Percentiles rank a stretch among this genome's conserved stretches.
Conservation (phyloP, 2,797 vertebrate genomes). For the Pelobates cultripes region DNA sequence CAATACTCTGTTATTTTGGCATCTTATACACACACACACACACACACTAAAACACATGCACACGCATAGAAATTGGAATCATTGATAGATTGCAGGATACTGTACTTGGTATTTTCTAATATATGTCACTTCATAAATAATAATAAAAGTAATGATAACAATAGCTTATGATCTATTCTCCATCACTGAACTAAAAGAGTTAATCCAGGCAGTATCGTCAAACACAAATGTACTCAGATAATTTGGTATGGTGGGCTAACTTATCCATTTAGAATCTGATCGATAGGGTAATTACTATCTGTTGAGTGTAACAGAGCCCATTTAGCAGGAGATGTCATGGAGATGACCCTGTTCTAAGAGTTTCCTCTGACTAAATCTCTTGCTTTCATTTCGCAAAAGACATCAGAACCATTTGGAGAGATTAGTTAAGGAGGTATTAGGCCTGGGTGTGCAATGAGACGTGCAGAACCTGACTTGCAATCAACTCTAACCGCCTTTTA, state of each 20-base stretch:
- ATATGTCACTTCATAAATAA: no score
- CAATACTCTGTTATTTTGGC: no score
- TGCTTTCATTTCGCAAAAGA: slow-evolving; percentile 43
- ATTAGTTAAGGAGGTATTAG: slow-evolving; percentile 46
- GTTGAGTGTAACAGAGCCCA: slow-evolving; percentile 46
- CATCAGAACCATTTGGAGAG: slow-evolving; percentile 33
- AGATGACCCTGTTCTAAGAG: slow-evolving; percentile 48
- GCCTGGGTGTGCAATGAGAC: slow-evolving; percentile 12
- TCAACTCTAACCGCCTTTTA: slow-evolving; percentile 26
- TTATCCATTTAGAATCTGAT: slow-evolving; percentile 52
- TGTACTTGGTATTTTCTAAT: no score
- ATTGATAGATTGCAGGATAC: no score
- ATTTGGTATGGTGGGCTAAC: slow-evolving; percentile 32
- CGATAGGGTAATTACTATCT: slow-evolving; percentile 54
- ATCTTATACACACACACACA: no score
- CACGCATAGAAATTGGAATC: no score
- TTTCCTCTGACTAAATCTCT: slow-evolving; percentile 52
- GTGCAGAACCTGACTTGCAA: slow-evolving; percentile 31
- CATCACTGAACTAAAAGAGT: slow-evolving; percentile 1
- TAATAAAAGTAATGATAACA: no score
- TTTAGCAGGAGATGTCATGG: slow-evolving; percentile 48
- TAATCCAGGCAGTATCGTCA: slow-evolving; percentile 27
- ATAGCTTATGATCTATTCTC: no score
- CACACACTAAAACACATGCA: no score
- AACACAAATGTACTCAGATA: slow-evolving; percentile 41